Conservation (phyloP, 2,888 invertebrate genomes). For the Drosophila glabriapex region DNA sequence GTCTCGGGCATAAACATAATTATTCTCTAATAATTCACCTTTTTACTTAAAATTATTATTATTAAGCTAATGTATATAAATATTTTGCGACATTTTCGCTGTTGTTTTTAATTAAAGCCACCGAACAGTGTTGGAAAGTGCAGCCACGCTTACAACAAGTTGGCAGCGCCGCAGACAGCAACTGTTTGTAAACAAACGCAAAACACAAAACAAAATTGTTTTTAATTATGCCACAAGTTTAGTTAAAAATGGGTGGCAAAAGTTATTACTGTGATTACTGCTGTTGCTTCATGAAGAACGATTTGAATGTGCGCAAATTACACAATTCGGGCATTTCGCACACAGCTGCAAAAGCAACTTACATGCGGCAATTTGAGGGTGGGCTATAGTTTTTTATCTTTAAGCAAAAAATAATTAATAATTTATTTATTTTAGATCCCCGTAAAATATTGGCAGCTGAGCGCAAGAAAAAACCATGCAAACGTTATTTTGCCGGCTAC, state of each 20-base stretch:
- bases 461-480: conserved; percentile 68
- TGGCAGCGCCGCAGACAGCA: conserved; percentile 20
- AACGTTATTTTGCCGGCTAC: conserved; percentile 68
- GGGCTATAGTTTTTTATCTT: neutral
- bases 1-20: conserved; percentile 87
- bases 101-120: conserved; percentile 37
- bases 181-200: conserved; percentile 34
- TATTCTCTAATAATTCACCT: conserved; percentile 31
- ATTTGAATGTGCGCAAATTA: conserved; percentile 82
- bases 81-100: conserved; percentile 38
- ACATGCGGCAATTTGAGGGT: conserved; percentile 75
- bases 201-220: neutral
- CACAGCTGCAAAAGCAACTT: conserved; percentile 78
- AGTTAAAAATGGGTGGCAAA: conserved; percentile 79
- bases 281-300: conserved; percentile 83
- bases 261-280: conserved; percentile 85
- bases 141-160: neutral
- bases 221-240: neutral
- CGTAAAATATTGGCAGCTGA: conserved; percentile 66
- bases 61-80: conserved; percentile 32
- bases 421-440: conserved; percentile 60
- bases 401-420: neutral
- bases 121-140: conserved; percentile 29
- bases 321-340: conserved; percentile 82
- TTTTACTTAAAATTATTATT: conserved; percentile 42